Evolutionary conservation across 2,888 invertebrate species (phyloP).

Genomic region (Dolichomitus sp.): DNA sequence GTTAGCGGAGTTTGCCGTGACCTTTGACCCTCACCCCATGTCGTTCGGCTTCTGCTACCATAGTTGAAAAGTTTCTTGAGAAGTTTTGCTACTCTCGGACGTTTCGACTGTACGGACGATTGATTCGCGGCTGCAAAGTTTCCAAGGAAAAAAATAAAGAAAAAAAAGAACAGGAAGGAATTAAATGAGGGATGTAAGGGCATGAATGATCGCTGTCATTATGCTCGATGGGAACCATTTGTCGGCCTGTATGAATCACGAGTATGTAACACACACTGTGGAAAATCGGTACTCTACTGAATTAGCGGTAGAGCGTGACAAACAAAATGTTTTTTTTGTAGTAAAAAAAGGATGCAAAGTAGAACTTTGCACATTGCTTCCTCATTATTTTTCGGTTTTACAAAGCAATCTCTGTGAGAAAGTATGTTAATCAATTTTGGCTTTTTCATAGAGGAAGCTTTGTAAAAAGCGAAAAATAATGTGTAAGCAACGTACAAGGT

Average conservation of each 20-base stretch:
- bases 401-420: no score
- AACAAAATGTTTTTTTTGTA: no score
- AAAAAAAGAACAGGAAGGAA: neutral
- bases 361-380: no score
- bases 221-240: neutral
- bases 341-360: no score
- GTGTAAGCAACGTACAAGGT: no score
- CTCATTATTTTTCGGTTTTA: no score
- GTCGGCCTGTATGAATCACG: neutral
- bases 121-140: constrained; percentile 38
- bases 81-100: constrained; percentile 24
- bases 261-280: neutral
- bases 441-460: no score
- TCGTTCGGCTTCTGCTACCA: constrained; percentile 3
- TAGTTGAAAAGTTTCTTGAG: constrained; percentile 24
- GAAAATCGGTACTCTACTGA: no score
- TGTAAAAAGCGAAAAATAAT: no score
- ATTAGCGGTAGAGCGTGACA: no score
- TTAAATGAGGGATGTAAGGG: constrained; percentile 7
- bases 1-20: constrained; percentile 26
- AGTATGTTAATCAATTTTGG: no score
- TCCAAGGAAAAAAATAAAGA: constrained; percentile 5
- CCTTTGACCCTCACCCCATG: constrained; percentile 14
- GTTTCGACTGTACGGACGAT: constrained; percentile 36
- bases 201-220: constrained; percentile 14